phyloP scores from a whole-genome alignment of 2,113 vertebrate species.

The Arizona elegans region DNA sequence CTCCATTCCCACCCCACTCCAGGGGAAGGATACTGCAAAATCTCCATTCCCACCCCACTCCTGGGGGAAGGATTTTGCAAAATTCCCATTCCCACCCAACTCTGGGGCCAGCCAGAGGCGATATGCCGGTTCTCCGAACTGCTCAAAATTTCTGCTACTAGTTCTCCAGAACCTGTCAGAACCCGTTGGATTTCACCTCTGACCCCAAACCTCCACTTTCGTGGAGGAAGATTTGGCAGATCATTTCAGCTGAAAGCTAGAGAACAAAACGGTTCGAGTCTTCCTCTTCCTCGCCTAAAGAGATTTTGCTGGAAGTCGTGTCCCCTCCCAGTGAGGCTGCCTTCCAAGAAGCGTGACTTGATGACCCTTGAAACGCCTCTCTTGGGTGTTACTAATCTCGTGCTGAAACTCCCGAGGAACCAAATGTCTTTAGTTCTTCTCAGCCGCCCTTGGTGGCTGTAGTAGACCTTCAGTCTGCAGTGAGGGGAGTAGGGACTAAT shows the following conservation, averaged over 20 bases:
- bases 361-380: too few relatives aligned
- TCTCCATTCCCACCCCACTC: too few relatives aligned
- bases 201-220: neutral
- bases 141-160: too few relatives aligned
- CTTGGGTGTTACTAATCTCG: too few relatives aligned
- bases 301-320: neutral
- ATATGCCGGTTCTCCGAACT: too few relatives aligned
- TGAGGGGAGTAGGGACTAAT: neutral
- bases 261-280: neutral
- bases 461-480: neutral
- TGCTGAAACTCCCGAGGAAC: neutral
- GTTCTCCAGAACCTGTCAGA: too few relatives aligned
- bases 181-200: too few relatives aligned
- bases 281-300: neutral
- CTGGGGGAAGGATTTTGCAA: too few relatives aligned
- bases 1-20: too few relatives aligned
- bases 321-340: neutral
- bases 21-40: too few relatives aligned
- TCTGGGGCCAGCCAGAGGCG: too few relatives aligned
- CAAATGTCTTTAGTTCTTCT: neutral
- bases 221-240: neutral
- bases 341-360: neutral
- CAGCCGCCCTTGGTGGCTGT: neutral
- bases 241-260: neutral
- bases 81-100: too few relatives aligned